phyloP scores from a whole-genome alignment of 2,797 vertebrate species.

The Danio kyathit region DNA sequence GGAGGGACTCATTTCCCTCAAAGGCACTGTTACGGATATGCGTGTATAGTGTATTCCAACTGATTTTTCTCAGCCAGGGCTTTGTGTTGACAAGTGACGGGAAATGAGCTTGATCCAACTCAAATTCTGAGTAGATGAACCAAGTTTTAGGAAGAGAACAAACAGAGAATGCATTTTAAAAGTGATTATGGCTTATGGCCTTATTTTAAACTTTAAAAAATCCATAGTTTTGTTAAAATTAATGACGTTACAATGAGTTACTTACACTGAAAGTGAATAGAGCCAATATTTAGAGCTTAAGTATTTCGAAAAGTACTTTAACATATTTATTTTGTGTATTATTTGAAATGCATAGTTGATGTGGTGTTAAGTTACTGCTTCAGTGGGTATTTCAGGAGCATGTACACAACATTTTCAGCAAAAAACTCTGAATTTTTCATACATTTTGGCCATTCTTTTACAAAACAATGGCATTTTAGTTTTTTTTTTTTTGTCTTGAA shows the following conservation, averaged over 20 bases:
- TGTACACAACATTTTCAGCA: too few relatives aligned
- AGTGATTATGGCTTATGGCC: background rate
- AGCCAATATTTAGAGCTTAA: background rate
- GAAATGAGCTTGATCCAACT: constrained; percentile 62
- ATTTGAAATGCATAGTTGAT: background rate
- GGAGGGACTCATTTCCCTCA: constrained; percentile 23
- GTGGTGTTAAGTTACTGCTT: too few relatives aligned
- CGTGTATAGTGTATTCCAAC: constrained; percentile 25
- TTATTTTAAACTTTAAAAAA: background rate
- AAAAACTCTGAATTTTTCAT: too few relatives aligned
- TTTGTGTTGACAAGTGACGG: constrained; percentile 53
- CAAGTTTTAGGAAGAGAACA: constrained; percentile 27
- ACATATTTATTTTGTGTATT: background rate
- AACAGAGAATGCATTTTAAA: constrained; percentile 23
- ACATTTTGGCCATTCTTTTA: too few relatives aligned
- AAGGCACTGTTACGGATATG: constrained; percentile 41
- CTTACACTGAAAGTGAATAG: background rate
- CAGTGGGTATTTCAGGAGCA: background rate
- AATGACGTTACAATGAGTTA: background rate
- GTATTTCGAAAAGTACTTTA: background rate
- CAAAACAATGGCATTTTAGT: too few relatives aligned
- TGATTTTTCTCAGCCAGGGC: constrained; percentile 50
- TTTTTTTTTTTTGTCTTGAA: too few relatives aligned
- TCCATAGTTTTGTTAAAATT: background rate
- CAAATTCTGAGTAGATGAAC: constrained; percentile 40